Conservation (phyloP, 2,797 vertebrate species). For the Saguinus oedipus region DNA sequence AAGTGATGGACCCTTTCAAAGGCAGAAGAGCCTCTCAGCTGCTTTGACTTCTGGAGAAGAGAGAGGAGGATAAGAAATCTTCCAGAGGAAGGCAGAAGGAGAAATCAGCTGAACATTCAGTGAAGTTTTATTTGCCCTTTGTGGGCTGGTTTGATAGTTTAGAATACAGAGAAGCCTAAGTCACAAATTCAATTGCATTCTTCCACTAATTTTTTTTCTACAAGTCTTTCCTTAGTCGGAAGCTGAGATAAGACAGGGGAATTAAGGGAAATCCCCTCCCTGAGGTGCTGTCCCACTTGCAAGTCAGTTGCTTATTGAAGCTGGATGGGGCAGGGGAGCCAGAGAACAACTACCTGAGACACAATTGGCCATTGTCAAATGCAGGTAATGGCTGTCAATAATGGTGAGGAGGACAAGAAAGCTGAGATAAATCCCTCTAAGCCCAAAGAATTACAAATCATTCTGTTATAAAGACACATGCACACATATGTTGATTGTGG, state of each 20-base stretch:
- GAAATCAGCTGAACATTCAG: neutral
- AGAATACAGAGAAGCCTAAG: neutral
- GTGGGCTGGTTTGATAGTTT: neutral
- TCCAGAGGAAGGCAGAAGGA: neutral
- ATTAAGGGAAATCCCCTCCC: neutral
- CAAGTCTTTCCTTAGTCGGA: neutral
- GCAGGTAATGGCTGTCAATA: neutral
- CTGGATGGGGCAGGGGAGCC: neutral
- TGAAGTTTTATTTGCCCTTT: neutral
- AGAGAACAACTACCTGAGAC: neutral
- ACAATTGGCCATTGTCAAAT: too few relatives aligned
- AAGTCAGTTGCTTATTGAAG: neutral
- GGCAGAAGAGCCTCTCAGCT: neutral
- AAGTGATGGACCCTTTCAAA: neutral
- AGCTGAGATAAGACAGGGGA: neutral
- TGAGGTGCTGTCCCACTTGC: neutral
- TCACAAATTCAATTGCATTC: neutral
- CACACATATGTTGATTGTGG: too few relatives aligned
- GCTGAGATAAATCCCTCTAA: neutral
- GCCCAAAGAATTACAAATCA: too few relatives aligned
- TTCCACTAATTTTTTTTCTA: neutral
- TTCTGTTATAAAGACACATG: too few relatives aligned
- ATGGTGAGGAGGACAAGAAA: neutral
- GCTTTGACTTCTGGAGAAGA: neutral
- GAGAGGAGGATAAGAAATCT: neutral